Percentiles rank a stretch among this genome's conserved stretches.
Conservation (phyloP, 2,113 vertebrate species). For the Balaeniceps rex region DNA sequence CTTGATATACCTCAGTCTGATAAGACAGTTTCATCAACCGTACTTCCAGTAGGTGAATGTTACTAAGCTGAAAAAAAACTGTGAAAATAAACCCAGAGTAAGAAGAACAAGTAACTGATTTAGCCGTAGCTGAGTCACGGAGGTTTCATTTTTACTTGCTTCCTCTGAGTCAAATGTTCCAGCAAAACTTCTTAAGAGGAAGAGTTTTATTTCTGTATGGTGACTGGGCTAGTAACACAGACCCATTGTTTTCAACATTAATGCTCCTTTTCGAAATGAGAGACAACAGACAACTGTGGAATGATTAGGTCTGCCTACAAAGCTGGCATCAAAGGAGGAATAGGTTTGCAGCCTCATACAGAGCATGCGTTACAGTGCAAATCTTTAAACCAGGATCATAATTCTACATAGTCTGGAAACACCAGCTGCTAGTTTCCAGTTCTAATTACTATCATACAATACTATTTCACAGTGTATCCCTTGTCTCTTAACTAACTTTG, state of each 20-base stretch:
- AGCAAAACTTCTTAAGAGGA: background rate
- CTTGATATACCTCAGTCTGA: background rate
- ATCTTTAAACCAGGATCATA: background rate
- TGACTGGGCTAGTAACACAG: background rate
- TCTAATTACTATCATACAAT: background rate
- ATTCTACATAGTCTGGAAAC: background rate
- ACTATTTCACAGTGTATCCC: background rate
- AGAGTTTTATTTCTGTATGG: background rate
- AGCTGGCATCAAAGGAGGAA: background rate
- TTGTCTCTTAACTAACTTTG: background rate
- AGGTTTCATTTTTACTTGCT: background rate
- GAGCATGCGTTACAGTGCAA: background rate
- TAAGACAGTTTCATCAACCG: background rate
- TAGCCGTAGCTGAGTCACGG: background rate
- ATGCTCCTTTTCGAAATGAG: background rate
- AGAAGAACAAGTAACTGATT: background rate
- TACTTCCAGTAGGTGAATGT: background rate
- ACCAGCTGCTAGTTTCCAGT: background rate
- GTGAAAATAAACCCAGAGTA: background rate
- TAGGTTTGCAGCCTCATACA: background rate
- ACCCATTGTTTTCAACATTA: background rate
- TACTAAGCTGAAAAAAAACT: background rate
- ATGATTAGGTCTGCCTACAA: background rate
- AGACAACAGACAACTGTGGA: background rate
- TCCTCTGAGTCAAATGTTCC: background rate